These are phyloP conservation scores for Laterallus jamaicensis DNA, from an alignment of 2,113 vertebrate genomes.

Conservation along the genomic window DNA sequence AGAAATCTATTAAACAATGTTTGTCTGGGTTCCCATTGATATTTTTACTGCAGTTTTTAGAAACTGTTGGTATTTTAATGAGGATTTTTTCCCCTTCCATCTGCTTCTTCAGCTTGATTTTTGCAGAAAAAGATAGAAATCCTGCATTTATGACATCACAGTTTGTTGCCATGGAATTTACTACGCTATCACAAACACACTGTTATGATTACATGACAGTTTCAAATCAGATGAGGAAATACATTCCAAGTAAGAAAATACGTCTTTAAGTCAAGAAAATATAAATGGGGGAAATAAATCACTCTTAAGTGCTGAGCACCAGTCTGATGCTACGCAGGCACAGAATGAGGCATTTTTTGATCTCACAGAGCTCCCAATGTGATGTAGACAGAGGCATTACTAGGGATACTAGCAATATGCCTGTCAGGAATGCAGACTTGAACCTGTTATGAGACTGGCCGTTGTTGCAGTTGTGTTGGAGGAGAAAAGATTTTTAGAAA, in stretches of 20 bases:
- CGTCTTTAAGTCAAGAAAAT: not conserved
- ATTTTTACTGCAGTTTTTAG: slow-evolving; percentile 16
- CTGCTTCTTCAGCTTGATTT: slow-evolving; percentile 33
- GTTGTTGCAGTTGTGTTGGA: not conserved
- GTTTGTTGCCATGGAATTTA: slow-evolving; percentile 60
- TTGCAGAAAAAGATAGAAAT: slow-evolving; percentile 44
- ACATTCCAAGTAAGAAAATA: not conserved
- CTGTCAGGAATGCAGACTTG: not conserved
- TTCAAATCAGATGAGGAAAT: slow-evolving; percentile 9
- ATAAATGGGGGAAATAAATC: slow-evolving; percentile 6
- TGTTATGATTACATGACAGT: not conserved
- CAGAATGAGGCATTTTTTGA: not conserved
- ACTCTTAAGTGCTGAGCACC: not conserved
- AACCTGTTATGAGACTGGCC: not conserved
- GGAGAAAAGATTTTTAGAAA: not conserved
- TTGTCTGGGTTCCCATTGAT: slow-evolving; percentile 30
- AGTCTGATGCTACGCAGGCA: not conserved
- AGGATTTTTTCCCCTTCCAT: not conserved
- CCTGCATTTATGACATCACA: slow-evolving; percentile 14
- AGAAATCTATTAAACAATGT: slow-evolving; percentile 44
- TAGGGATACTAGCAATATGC: not conserved
- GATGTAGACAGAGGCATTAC: not conserved
- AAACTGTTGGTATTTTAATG: slow-evolving; percentile 50
- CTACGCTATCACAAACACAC: slow-evolving; percentile 7
- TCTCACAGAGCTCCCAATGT: not conserved